Base-by-base conservation (phyloP, 1,140 invertebrate genomes). In the Drosophila arizonae region DNA sequence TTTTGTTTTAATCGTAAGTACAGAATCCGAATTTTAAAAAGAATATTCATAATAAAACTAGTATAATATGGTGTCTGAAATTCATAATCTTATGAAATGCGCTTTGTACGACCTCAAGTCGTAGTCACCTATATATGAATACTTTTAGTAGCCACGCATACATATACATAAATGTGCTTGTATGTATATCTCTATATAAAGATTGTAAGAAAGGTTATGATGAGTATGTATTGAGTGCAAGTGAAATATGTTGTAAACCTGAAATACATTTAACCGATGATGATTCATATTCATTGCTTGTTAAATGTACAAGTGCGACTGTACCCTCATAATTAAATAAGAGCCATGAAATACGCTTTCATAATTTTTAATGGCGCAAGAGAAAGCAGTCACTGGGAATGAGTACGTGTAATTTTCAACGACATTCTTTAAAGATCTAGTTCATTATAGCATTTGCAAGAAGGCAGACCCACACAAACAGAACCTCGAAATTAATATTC, bases 1-100 rank as follows among this genome's bases (percentile, higher is more conserved):
- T 87, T 88, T 88, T 88, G 84, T 88, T 88, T 88, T 88, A 88
- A 88, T 72, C 84, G 84, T 88, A 71, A 88, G 84, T 88, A 88
- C 17, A 61, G 17, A 28, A 54, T 15, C 60, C 28, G 54, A 62
- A 48, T 33, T 9, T n/a, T 9, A 54, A 2, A 45, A 56, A 54
- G 9, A 6, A 57, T n/a, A 39, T 33, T 46, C 4, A 2, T 50
- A n/a, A 24, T 13, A 24, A 26, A 24, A 21, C 13, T 50, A 26
- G 46, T 46, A 2, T 8, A 6, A 11, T 17, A 15, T 26, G 11
- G 36, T 24, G 45, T 48, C 15, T 13, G 0, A 33, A 64, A 28
- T 33, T 33, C 10, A 33, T 28, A 68, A n/a, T 56, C 10, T 26
- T 39, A n/a, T 28, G 8, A 46, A 60, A 45, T 17, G 10, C 26